Evolutionary conservation across 2,113 vertebrate species (phyloP), one percentile per base, ranked within the genome.

Genomic region (Baryphthengus martii): DNA sequence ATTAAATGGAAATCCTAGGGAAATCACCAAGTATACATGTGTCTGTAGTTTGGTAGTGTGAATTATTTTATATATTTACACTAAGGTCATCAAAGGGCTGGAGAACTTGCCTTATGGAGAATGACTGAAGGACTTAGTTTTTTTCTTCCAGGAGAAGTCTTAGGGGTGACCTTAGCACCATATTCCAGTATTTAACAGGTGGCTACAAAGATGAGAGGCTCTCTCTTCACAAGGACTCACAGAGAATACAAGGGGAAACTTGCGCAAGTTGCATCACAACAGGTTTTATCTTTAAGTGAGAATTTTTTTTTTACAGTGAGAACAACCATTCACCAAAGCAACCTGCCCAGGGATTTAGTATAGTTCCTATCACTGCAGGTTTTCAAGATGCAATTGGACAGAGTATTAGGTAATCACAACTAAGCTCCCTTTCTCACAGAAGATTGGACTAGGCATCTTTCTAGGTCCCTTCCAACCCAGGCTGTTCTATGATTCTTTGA

Each of bases 391-490:
- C 28, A 3, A 23, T 44, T 80, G 44, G 16, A n/a, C 19, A 75
- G 11, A 0, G 2, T 50, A 14, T 23, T n/a, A 33, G 42, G 52
- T 49, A 21, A 76, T 50, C 28, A 55, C 52, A 84, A 1, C 2
- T 45, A 37, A 55, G 9, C 20, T 73, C 18, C 2, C 5, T 74
- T 81, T 93, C 19, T 52, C 3, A 37, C 0, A 8, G 52, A 79
- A 21, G 1, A 6, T n/a, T 72, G 31, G 6, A 35, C 16, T 7
- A 53, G 4, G 13, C 28, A 44, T 39, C 10, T 66, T 88, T 63
- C 0, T 0, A 67, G 3, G 5, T 45, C 10, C 8, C 1, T 66
- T 83, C 20, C 18, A 80, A 20, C 9, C 4, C 1, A 0, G 45
- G 1, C 4, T 61, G 24, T 24, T 65, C 49, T 72, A 56, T 13